Base-by-base conservation (phyloP, 2,797 vertebrate genomes). In the Scleropages formosus region DNA sequence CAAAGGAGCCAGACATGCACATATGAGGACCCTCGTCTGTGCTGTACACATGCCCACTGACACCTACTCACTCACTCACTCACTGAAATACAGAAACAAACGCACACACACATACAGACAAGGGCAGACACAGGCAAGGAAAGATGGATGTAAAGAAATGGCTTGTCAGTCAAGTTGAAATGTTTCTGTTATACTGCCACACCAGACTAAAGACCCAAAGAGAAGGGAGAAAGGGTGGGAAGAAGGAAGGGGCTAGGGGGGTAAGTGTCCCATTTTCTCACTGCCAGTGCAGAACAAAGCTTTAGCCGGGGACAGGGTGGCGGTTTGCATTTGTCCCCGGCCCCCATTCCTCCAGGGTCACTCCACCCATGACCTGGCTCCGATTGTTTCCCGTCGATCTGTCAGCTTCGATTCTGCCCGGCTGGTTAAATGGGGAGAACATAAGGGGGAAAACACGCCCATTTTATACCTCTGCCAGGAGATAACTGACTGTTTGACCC, bases 371-470 rank as follows among this genome's bases (percentile, higher is more conserved):
- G 89, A 93, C 91, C 91, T 89, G 77, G 76, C 87, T 87, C 88
- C 85, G 79, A 91, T 92, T 92, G 91, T 92, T 91, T 91, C 89
- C 88, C 87, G 79, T 91, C 82, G 83, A 89, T 92, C 90, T 92
- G 92, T 92, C 92, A 93, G 88, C 87, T 90, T 85, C 85, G 86
- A 93, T 93, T 93, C 91, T 91, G 85, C 84, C 88, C 86, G 89
- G 90, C 88, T 87, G 87, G 91, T 91, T 93, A 92, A 93, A 93
- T 91, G 87, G 88, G 68, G 86, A 71, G 73, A 73, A 79, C 82
- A 75, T 60, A 80, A 76, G 9, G 63, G 75, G 62, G 73, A 84
- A 73, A 58, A 84, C 84, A 78, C 4, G 76, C 78, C 71, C 81
- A 79, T 81, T 76, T 84, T 84, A 87, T 82, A 80, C 73, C 73